These are phyloP conservation scores for Hyperoodon ampullatus DNA, from an alignment of 2,113 vertebrate species.

Conservation along the genomic window DNA sequence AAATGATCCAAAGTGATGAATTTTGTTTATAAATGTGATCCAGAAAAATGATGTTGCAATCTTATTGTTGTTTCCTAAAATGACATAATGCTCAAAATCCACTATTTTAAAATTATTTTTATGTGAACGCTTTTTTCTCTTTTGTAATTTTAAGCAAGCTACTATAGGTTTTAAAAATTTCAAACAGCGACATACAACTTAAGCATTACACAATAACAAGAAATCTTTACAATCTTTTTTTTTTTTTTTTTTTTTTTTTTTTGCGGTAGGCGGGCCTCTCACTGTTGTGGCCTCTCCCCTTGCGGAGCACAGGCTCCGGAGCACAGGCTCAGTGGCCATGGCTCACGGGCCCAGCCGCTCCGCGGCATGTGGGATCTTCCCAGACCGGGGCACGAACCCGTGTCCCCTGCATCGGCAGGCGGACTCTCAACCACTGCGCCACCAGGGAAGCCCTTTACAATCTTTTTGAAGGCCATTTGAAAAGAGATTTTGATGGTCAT, in stretches of 20 bases:
- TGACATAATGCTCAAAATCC: not conserved
- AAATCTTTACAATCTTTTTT: no score
- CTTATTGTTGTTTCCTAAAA: not conserved
- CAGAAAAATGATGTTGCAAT: not conserved
- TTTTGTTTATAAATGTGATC: constrained; percentile 36
- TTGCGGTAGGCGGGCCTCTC: no score
- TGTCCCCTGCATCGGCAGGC: no score
- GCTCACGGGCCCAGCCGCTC: no score
- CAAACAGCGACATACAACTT: not conserved
- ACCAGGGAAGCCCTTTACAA: no score
- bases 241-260: no score
- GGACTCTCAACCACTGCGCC: no score
- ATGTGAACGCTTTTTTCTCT: not conserved
- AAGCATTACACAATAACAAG: not conserved
- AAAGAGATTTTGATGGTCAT: constrained; percentile 56
- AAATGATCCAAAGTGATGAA: constrained; percentile 78
- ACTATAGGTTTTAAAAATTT: not conserved
- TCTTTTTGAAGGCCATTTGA: constrained; percentile 59
- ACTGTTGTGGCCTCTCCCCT: no score
- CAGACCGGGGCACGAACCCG: no score
- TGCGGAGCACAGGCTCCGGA: no score
- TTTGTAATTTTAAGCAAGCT: not conserved
- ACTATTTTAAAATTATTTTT: not conserved
- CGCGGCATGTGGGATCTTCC: no score
- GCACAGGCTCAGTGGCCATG: no score